These are phyloP conservation scores for Phallusia fumigata DNA, from an alignment of 23 tunicate genomes.

Conservation along the genomic window DNA sequence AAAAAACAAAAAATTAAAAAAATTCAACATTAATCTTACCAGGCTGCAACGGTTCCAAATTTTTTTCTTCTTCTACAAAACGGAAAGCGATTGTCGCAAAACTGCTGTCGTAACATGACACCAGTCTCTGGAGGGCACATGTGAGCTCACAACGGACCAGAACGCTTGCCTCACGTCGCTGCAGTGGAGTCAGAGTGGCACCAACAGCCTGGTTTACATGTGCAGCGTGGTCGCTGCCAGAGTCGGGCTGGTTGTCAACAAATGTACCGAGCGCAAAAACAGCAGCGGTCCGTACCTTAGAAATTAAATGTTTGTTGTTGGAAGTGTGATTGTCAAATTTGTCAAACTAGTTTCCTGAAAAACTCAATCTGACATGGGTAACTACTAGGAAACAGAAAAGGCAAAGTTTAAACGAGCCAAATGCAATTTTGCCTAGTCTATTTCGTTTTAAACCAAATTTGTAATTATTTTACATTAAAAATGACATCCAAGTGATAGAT, in stretches of 20 bases:
- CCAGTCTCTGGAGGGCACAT: slow-evolving; percentile 76
- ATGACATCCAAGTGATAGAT: no score
- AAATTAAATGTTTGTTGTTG: background rate
- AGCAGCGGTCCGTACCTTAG: slow-evolving; percentile 93
- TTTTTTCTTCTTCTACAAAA: slow-evolving; percentile 73
- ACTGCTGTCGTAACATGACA: slow-evolving; percentile 81
- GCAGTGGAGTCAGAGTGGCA: slow-evolving; percentile 57
- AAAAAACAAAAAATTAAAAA: no score
- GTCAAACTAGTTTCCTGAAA: no score
- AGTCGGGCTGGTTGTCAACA: slow-evolving; percentile 78
- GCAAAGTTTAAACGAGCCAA: no score
- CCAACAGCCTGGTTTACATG: slow-evolving; percentile 87
- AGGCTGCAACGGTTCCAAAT: background rate
- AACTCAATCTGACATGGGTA: no score
- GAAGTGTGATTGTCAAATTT: no score
- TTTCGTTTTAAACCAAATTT: no score
- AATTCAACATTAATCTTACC: no score
- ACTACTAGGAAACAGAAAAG: no score
- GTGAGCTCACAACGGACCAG: slow-evolving; percentile 79
- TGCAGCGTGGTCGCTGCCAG: slow-evolving; percentile 88
- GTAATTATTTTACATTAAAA: no score
- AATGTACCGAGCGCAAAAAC: slow-evolving; percentile 92
- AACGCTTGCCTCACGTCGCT: slow-evolving; percentile 62
- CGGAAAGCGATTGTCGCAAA: slow-evolving; percentile 79
- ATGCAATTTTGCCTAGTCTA: no score